Conservation (phyloP, 2,888 invertebrate species). For the Adelphocoris suturalis region DNA sequence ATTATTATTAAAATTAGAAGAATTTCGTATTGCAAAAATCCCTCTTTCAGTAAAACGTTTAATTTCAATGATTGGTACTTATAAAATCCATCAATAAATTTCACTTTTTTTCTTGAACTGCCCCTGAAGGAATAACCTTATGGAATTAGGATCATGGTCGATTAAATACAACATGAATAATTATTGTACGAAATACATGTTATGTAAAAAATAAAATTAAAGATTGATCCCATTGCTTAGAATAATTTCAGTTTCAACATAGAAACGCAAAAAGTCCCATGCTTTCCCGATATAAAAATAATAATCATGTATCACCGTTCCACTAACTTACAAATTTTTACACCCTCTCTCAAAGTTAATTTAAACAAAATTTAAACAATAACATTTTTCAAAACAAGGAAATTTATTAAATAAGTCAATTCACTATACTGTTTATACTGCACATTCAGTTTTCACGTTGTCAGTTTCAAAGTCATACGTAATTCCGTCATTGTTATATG, state of each 20-base stretch:
- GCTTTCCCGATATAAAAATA: not conserved
- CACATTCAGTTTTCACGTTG: constrained; percentile 49
- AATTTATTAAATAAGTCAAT: not conserved
- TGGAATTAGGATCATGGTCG: too few relatives aligned
- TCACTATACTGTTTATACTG: constrained; percentile 55
- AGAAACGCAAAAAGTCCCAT: not conserved
- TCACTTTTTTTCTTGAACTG: too few relatives aligned
- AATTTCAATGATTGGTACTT: too few relatives aligned
- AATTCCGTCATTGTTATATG: constrained; percentile 42
- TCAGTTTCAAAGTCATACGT: constrained; percentile 10
- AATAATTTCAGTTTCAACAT: not conserved
- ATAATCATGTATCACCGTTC: not conserved
- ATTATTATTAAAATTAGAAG: too few relatives aligned
- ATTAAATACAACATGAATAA: too few relatives aligned
- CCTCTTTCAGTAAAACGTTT: too few relatives aligned
- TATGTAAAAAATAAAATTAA: not conserved
- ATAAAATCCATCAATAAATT: too few relatives aligned
- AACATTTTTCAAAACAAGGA: not conserved
- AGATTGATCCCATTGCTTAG: not conserved
- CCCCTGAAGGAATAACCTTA: too few relatives aligned
- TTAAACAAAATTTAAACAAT: not conserved
- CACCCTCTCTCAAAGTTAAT: not conserved
- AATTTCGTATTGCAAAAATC: too few relatives aligned
- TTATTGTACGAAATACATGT: too few relatives aligned
- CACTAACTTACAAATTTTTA: not conserved